These are phyloP conservation scores for Venusia cambrica DNA, from an alignment of 2,888 invertebrate genomes.

Conservation along the genomic window DNA sequence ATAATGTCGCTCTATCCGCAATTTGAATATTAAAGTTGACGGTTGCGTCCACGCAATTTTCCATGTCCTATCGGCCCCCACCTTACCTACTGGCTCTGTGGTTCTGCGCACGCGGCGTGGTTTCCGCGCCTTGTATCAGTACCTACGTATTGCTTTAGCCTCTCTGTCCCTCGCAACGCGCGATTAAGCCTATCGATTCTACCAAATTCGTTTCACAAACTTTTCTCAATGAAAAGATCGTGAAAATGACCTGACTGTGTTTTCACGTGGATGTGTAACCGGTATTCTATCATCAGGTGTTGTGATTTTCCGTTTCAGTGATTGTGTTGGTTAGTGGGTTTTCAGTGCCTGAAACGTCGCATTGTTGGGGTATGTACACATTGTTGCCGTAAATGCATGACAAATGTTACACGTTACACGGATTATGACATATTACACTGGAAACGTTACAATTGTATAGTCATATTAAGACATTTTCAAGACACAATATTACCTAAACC, in stretches of 20 bases:
- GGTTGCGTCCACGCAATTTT: constrained; percentile 63
- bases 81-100: constrained; percentile 10
- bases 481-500: no score
- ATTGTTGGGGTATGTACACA: constrained; percentile 2
- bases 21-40: constrained; percentile 14
- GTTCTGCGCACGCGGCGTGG: constrained; percentile 40
- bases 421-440: neutral
- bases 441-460: no score
- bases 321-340: constrained; percentile 15
- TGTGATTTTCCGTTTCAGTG: constrained; percentile 17
- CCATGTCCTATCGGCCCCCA: constrained; percentile 65
- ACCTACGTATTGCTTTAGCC: constrained; percentile 48
- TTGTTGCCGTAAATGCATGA: constrained; percentile 12
- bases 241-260: constrained; percentile 37
- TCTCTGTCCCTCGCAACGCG: constrained; percentile 58
- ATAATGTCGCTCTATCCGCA: constrained; percentile 13
- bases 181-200: constrained; percentile 53
- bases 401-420: neutral
- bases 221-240: constrained; percentile 75
- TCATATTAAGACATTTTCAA: no score
- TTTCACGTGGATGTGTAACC: constrained; percentile 8
- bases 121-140: constrained; percentile 41
- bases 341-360: constrained; percentile 18
- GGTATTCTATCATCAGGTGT: constrained; percentile 3
- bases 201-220: constrained; percentile 53